phyloP scores from a whole-genome alignment of 2,797 vertebrate genomes.

The Galaxias olidus region DNA sequence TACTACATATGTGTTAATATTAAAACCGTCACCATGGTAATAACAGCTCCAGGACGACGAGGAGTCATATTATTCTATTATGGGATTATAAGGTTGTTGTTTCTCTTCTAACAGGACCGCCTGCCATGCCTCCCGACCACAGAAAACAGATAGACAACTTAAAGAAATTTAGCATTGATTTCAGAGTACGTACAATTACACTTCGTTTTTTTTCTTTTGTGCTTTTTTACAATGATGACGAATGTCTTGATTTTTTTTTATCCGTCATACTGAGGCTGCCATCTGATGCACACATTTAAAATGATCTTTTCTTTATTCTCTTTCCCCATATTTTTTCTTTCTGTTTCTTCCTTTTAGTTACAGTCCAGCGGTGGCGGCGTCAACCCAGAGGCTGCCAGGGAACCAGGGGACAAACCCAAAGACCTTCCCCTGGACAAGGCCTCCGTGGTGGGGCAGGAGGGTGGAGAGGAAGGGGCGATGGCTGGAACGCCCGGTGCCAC shows the following conservation, averaged over 20 bases:
- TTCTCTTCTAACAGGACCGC: constrained; percentile 77
- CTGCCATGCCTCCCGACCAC: constrained; percentile 90
- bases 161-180: constrained; percentile 99
- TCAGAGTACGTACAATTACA: constrained; percentile 80
- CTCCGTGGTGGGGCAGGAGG: constrained; percentile 59
- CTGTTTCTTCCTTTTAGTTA: constrained; percentile 75
- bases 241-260: no score
- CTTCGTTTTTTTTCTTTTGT: neutral
- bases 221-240: no score
- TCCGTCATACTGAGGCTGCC: no score
- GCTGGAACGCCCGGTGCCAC: constrained; percentile 38
- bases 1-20: no score
- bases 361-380: constrained; percentile 90
- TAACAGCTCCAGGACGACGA: no score
- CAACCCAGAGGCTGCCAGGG: constrained; percentile 82
- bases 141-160: constrained; percentile 99
- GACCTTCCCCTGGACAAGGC: constrained; percentile 87
- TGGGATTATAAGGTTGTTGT: no score
- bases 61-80: no score
- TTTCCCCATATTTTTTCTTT: neutral
- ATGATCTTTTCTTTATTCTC: neutral
- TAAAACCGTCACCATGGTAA: no score
- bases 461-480: constrained; percentile 42
- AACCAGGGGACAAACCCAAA: constrained; percentile 88
- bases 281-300: no score